Conservation (phyloP, 2,113 vertebrate genomes). For the rabbit (Oryctolagus cuniculus) region DNA sequence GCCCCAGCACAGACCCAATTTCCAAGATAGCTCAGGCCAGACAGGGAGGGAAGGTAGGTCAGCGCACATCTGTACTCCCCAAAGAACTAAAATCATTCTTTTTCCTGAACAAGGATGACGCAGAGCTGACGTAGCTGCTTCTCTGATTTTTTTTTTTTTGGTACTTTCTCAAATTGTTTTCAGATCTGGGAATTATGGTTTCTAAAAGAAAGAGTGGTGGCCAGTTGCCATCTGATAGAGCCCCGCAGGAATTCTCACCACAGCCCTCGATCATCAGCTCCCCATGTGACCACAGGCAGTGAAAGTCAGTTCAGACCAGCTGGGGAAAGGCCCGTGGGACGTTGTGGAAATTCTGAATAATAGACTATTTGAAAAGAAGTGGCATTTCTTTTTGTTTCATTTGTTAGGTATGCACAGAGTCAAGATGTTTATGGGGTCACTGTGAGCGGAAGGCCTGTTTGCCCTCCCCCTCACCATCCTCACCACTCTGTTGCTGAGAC, state of each 20-base stretch:
- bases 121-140: background rate
- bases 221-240: background rate
- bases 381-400: background rate
- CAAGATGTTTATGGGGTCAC: background rate
- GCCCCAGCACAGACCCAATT: slow-evolving; percentile 63
- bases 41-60: slow-evolving; percentile 70
- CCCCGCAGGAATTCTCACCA: background rate
- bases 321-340: background rate
- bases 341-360: background rate
- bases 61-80: slow-evolving; percentile 32
- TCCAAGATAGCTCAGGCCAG: slow-evolving; percentile 67
- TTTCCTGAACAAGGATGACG: background rate
- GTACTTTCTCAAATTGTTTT: slow-evolving; percentile 47
- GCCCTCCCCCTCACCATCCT: no score
- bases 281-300: background rate
- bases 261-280: background rate
- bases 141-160: background rate
- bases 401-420: background rate
- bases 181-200: slow-evolving; percentile 44
- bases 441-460: background rate
- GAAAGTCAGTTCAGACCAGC: background rate
- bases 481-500: background rate
- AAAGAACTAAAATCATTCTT: slow-evolving; percentile 44
- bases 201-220: slow-evolving; percentile 18
- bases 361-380: background rate